Evolutionary conservation across 1,140 invertebrate genomes (phyloP).

Genomic region (Trachymyrmex cornetzi): DNA sequence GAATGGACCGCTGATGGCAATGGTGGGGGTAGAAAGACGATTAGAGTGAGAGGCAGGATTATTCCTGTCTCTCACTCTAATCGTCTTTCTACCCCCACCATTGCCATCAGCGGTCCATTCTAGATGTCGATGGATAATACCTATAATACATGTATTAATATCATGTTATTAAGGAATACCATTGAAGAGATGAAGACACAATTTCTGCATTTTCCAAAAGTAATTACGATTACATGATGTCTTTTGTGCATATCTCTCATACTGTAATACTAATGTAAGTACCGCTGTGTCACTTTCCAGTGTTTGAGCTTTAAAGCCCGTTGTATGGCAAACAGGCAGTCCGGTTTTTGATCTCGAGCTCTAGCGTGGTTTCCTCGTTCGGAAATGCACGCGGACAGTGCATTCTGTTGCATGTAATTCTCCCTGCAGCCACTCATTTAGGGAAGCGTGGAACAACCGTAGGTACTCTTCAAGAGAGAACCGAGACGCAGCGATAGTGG

Average conservation of each 20-base stretch:
- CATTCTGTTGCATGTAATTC: constrained; percentile 53
- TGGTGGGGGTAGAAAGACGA: too few relatives aligned
- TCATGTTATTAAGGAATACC: background rate
- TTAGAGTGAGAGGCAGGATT: too few relatives aligned
- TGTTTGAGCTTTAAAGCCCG: constrained; percentile 25
- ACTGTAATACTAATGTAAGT: too few relatives aligned
- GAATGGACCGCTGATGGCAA: too few relatives aligned
- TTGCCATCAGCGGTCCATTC: too few relatives aligned
- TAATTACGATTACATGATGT: background rate
- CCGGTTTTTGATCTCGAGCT: constrained; percentile 63
- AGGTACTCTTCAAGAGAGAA: constrained; percentile 28
- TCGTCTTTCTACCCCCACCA: too few relatives aligned
- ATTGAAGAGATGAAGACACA: background rate
- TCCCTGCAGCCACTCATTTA: constrained; percentile 11
- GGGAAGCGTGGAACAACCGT: constrained; percentile 19
- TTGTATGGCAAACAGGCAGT: background rate
- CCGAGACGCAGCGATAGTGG: constrained; percentile 24
- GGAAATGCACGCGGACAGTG: constrained; percentile 54
- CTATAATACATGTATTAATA: background rate
- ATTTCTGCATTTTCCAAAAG: background rate
- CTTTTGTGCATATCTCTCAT: background rate
- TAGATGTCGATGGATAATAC: too few relatives aligned
- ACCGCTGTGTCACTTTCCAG: background rate
- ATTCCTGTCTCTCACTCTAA: too few relatives aligned
- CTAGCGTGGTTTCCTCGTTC: constrained; percentile 41